These are phyloP conservation scores for Neodiprion virginianus DNA, from an alignment of 1,140 invertebrate genomes.

Conservation along the genomic window DNA sequence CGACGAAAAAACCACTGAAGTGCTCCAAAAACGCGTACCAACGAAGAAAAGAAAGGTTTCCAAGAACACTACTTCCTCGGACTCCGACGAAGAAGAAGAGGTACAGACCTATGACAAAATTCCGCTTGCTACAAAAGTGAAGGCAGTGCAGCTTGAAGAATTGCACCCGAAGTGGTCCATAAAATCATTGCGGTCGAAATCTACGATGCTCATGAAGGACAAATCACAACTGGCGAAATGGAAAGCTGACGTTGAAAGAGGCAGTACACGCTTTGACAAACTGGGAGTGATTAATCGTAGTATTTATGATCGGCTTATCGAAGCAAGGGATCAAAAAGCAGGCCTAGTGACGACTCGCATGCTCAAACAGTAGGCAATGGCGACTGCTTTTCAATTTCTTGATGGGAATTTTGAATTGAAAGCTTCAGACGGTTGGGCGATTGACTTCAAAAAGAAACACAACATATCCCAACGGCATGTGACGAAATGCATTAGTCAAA, in stretches of 20 bases:
- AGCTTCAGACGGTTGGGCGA: neutral
- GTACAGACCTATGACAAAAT: neutral
- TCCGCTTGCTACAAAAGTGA: neutral
- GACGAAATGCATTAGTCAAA: neutral
- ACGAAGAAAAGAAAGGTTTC: neutral
- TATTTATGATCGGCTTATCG: neutral
- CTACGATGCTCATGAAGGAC: neutral
- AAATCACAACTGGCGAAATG: neutral
- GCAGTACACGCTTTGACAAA: neutral
- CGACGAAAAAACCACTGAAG: no score
- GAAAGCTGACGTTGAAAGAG: neutral
- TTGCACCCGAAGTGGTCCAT: neutral
- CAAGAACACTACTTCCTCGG: neutral
- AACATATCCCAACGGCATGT: neutral
- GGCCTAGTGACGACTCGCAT: neutral
- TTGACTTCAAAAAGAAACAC: neutral
- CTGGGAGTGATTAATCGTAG: neutral
- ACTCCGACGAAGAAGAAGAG: neutral
- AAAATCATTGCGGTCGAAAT: neutral
- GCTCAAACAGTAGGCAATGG: neutral
- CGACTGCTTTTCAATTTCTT: neutral
- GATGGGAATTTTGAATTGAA: neutral
- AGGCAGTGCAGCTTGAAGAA: neutral
- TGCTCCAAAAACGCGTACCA: no score
- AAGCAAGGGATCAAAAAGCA: constrained; percentile 1